A percentile compares a stretch with the other conserved stretches of the same genome.
These are phyloP conservation scores for Remorina albescens DNA, from an alignment of 2,797 vertebrate genomes.

Conservation along the genomic window DNA sequence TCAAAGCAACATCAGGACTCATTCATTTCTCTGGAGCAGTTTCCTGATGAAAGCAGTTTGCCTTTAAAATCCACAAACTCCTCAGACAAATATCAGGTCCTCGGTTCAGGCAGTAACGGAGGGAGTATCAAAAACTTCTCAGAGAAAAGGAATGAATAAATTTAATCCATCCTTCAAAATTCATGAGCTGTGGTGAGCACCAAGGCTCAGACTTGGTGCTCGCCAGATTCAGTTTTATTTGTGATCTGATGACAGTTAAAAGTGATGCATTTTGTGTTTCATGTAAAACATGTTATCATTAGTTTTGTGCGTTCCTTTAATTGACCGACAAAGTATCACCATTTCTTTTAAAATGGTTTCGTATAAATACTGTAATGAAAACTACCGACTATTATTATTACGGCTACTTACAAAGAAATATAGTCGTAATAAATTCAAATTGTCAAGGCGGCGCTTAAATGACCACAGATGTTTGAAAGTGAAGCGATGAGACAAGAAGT, in stretches of 20 bases:
- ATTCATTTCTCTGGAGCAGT: too few relatives aligned
- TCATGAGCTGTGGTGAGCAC: not conserved
- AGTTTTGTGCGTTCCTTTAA: not conserved
- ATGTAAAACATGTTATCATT: not conserved
- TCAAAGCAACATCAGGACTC: not conserved
- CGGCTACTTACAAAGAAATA: conserved; percentile 25
- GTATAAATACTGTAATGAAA: not conserved
- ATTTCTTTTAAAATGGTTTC: not conserved
- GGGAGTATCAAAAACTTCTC: too few relatives aligned
- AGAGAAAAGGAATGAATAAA: too few relatives aligned
- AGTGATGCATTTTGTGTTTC: not conserved
- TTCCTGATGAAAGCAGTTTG: too few relatives aligned
- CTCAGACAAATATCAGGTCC: not conserved
- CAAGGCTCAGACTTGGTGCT: not conserved
- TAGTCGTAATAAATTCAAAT: conserved; percentile 42
- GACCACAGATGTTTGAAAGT: conserved; percentile 35
- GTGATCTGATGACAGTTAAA: not conserved
- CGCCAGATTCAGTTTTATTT: too few relatives aligned
- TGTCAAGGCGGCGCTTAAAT: conserved; percentile 17
- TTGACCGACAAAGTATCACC: not conserved
- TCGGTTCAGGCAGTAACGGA: too few relatives aligned
- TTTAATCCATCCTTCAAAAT: not conserved
- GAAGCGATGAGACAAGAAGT: not conserved
- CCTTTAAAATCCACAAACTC: too few relatives aligned
- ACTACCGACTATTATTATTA: not conserved